phyloP scores from a whole-genome alignment of 2,113 vertebrate species.

The Corythornis madagascariensis region DNA sequence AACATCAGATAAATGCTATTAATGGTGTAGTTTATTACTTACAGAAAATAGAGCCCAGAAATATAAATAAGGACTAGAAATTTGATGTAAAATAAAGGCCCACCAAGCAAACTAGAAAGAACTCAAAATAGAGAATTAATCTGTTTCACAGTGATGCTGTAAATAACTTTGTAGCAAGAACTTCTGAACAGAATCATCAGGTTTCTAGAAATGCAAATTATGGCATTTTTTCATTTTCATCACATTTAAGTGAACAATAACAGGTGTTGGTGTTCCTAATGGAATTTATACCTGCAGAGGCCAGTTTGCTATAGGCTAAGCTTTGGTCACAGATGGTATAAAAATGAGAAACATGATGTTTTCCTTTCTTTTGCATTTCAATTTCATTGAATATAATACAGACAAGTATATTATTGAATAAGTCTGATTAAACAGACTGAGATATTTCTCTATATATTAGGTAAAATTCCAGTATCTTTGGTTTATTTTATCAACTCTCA shows the following conservation, averaged over 20 bases:
- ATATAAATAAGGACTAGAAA: no score
- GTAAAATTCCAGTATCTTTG: neutral
- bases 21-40: no score
- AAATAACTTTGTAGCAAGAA: neutral
- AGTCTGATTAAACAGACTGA: neutral
- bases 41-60: no score
- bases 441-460: neutral
- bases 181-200: neutral
- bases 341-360: neutral
- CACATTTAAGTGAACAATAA: neutral
- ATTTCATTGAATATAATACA: neutral
- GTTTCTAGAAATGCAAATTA: neutral
- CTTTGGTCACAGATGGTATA: neutral
- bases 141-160: no score
- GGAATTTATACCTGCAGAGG: neutral
- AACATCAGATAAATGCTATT: no score
- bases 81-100: no score
- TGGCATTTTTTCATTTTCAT: neutral
- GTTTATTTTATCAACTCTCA: neutral
- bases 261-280: neutral
- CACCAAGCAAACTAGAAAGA: no score
- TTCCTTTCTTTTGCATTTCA: neutral
- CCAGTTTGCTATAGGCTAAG: neutral
- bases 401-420: neutral
- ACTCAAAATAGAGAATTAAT: no score